Evolutionary conservation across 2,888 invertebrate genomes (phyloP).

Genomic region (Gnatocerus cornutus): DNA sequence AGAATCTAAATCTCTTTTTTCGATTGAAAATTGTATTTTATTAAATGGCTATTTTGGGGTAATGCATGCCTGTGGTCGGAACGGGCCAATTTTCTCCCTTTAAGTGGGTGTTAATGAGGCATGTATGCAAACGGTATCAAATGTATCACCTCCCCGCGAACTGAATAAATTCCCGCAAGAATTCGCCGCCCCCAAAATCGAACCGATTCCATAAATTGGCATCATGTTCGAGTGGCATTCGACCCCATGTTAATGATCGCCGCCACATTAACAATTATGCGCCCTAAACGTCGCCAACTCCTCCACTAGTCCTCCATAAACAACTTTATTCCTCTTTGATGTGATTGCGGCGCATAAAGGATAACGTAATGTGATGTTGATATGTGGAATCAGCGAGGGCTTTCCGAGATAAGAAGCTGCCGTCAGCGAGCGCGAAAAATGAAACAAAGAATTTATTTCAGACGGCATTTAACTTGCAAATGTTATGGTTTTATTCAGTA

Average conservation of each 20-base stretch:
- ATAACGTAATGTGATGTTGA: constrained; percentile 63
- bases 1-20: too few species aligned
- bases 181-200: constrained; percentile 3
- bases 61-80: background rate
- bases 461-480: constrained; percentile 72
- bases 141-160: background rate
- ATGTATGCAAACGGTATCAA: constrained; percentile 2
- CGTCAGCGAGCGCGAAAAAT: constrained; percentile 57
- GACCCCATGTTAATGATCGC: constrained; percentile 31
- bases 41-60: too few species aligned
- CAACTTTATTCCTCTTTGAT: constrained; percentile 51
- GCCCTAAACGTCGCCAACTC: constrained; percentile 31
- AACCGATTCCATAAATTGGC: constrained; percentile 31
- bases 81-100: background rate
- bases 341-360: constrained; percentile 54
- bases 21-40: too few species aligned
- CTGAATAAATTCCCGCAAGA: background rate
- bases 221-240: constrained; percentile 17
- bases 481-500: constrained; percentile 71
- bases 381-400: constrained; percentile 63
- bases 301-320: constrained; percentile 38
- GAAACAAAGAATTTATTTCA: constrained; percentile 71
- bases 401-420: constrained; percentile 53
- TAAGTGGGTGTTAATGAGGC: constrained; percentile 16
- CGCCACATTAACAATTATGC: constrained; percentile 43